Percentiles rank a stretch among this genome's conserved stretches.
These are phyloP conservation scores for Caracal caracal DNA, from an alignment of 2,113 vertebrate genomes.

Conservation along the genomic window DNA sequence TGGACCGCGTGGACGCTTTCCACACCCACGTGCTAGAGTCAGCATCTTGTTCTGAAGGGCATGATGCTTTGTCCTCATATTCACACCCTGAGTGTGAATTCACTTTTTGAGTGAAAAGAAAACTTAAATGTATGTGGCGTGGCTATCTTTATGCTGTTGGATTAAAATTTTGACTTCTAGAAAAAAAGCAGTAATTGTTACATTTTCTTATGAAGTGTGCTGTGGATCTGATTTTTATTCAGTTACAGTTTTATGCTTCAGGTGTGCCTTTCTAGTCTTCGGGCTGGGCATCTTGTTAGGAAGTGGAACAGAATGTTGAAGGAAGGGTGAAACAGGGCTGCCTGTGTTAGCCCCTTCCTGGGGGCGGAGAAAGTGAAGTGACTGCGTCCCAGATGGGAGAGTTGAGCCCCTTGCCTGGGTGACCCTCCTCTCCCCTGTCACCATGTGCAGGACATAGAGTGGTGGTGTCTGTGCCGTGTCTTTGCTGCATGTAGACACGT, in stretches of 20 bases:
- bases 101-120: slow-evolving; percentile 2
- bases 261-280: neutral
- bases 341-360: fast-evolving
- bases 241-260: neutral
- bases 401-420: neutral
- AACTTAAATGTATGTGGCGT: neutral
- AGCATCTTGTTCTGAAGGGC: neutral
- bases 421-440: too few relatives aligned
- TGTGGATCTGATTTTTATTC: neutral
- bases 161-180: slow-evolving; percentile 28
- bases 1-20: slow-evolving; percentile 26
- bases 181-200: neutral
- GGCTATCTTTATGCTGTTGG: neutral
- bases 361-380: neutral
- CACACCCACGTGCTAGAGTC: neutral
- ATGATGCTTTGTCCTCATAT: neutral
- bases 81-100: neutral
- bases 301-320: neutral
- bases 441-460: fast-evolving
- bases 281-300: neutral
- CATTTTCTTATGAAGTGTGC: neutral
- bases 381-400: neutral
- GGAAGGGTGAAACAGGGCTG: too few relatives aligned
- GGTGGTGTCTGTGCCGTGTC: neutral
- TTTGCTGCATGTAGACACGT: neutral